Conservation (phyloP, 2,113 vertebrate genomes). For the Fukomys damarensis region DNA sequence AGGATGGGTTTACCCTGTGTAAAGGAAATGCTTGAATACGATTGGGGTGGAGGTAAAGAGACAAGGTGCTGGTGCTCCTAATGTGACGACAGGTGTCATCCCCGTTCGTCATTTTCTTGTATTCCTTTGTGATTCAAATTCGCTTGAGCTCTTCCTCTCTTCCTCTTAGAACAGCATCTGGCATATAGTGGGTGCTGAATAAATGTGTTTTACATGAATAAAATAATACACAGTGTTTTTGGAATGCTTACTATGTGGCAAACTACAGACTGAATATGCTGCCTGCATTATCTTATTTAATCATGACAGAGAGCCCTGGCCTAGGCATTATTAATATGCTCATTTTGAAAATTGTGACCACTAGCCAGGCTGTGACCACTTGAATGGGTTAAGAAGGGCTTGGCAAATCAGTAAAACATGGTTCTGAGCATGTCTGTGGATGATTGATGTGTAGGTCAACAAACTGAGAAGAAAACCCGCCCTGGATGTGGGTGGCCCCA, state of each 20-base stretch:
- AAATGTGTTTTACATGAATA: background rate
- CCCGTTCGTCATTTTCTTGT: background rate
- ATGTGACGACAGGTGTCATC: background rate
- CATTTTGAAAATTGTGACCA: background rate
- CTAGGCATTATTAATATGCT: background rate
- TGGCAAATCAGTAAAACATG: background rate
- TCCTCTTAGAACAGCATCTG: background rate
- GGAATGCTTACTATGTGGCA: background rate
- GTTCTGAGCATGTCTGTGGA: background rate
- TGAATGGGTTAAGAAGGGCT: background rate
- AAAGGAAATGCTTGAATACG: slow-evolving; percentile 8
- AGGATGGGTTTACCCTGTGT: background rate
- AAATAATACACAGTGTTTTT: background rate
- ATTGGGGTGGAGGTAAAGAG: background rate
- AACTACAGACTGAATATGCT: background rate
- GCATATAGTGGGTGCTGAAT: background rate
- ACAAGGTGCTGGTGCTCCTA: background rate
- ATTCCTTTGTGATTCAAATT: background rate
- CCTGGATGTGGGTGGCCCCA: background rate
- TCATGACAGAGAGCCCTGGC: background rate
- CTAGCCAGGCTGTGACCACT: background rate
- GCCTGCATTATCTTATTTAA: background rate
- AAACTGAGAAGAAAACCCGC: background rate
- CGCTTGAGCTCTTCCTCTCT: background rate
- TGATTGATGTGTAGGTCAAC: background rate